Evolutionary conservation across 2,888 invertebrate species (phyloP), one percentile per base, ranked within the genome.

Genomic region (Acanthosepion esculentum): DNA sequence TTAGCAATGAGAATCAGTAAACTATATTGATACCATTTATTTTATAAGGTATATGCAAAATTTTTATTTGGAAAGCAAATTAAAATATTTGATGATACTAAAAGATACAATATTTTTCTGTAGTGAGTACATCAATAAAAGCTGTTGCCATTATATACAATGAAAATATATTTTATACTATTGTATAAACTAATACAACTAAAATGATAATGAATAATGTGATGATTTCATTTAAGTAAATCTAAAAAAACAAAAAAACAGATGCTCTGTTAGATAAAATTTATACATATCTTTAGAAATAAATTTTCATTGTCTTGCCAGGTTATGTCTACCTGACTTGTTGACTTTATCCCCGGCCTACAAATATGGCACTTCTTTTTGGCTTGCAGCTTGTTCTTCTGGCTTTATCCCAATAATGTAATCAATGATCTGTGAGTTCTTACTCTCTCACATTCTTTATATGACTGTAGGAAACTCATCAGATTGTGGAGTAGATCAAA

Each of bases 401-500:
- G 78, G 78, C 78, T 78, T 78, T 78, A 41, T 23, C 23, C 94
- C 92, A 94, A 91, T 41, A 53, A 18, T 33, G 29, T 50, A 41
- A 53, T 53, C 48, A 59, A 91, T 41, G 64, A 55, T 91, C 91
- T 59, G 33, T 29, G 94, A 59, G 55, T 26, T 26, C 26, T 26
- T 6, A n/a, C 10, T 26, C 1, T 78, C 29, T 78, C 29, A 29
- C 29, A 7, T 1, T 78, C 78, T 29, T 26, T 78, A 0, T 91
- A n/a, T 92, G 91, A 48, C 91, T 92, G 48, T 55, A 92, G 29
- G 41, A 59, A n/a, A 55, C 48, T 92, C 91, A 92, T 55, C 92
- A 92, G 91, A 55, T 92, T 94, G n/a, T 53, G 94, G 59, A 92
- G 94, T 94, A 92, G 91, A 94, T 94, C 48, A 94, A 91, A 92